Evolutionary conservation across 2,113 vertebrate genomes (phyloP), one percentile per base, ranked within the genome.

Genomic region (Hippocampus barbouri): DNA sequence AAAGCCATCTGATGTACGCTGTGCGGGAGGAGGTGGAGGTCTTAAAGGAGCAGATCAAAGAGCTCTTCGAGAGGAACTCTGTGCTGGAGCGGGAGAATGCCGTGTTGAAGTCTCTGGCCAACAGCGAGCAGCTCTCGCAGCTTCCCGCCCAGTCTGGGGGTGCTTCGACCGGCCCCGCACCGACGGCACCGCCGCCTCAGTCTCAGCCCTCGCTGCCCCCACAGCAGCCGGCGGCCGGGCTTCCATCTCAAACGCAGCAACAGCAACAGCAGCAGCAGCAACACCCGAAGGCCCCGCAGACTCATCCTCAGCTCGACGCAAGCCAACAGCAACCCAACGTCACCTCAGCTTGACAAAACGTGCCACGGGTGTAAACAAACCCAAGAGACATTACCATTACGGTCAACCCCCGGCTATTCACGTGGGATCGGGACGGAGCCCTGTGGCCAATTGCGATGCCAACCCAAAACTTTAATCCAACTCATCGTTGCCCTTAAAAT

Each of bases 1-100:
- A 99, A 94, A 99, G 97, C 94, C 96, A 99, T 94, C 92, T 99
- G 92, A 99, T 99, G 97, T 99, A 98, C 34, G 97, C 97, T 57
- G 97, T 98, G 79, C 94, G 97, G 56, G 97, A 99, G 91, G 97
- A 99, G 91, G 97, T 99, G 90, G 97, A 99, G 94, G 97, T 99
- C 84, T 88, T 99, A 90, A 99, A 98, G 93, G 97, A 98, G 91
- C 97, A 99, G 94, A 99, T 98, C 91, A 99, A 99, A 90, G 97
- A 99, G 94, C 93, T 99, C 90, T 94, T 90, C 20, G 97, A 99
- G 94, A 97, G 94, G 89, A 99, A 99, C 96, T 98, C 95, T 90
- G 91, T 97, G 91, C 94, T 99, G 94, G 96, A 99, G 93, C 91
- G 94, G 68, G 97, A 99, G 91, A 99, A 99, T 49, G 95, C 95